Base-by-base conservation (phyloP, 2,113 vertebrate species). In the Psephotus haematonotus region DNA sequence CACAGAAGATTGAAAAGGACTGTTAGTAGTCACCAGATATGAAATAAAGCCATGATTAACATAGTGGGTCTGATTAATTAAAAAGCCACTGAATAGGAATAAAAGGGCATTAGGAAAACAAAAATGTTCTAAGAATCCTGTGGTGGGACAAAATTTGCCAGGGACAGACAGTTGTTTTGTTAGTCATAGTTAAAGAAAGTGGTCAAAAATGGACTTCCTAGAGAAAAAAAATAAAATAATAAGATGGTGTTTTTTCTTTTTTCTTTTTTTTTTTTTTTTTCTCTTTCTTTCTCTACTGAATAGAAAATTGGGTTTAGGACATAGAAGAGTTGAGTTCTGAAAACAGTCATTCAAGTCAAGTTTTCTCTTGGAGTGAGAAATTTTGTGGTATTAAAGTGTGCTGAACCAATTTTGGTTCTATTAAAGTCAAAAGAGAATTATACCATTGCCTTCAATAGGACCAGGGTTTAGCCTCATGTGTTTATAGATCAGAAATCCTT, bases 401-500 rank as follows among this genome's bases (percentile, higher is more conserved):
- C 37, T 62, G 31, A 82, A 20, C 23, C 49, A 82, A 39, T 69
- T 52, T 81, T 33, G 28, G 13, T 87, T 79, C 31, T 65, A 6
- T 31, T 79, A 37, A 88, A 93, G 13, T 63, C 33, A 84, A 57
- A 29, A 3, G 11, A 86, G 80, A 93, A 24, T 65, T 91, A 47
- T 55, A 27, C 28, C 16, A 29, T 62, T 59, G 74, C 43, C 25
- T 93, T 87, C 69, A 87, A 27, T 4, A 49, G 23, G 46, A 75
- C 14, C 23, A 89, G 69, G 49, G 53, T 76, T 93, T 92, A 86
- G 60, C 22, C 25, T 71, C 22, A 7, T 60, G 29, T 80, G 46
- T 85, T 92, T 88, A 85, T 13, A 65, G 75, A 91, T 81, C 37
- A 44, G 41, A 86, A 93, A 91, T 85, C 82, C 86, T 75, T 70